Conservation (phyloP, 2,888 invertebrate species). For the Nemotelus nigrinus region DNA sequence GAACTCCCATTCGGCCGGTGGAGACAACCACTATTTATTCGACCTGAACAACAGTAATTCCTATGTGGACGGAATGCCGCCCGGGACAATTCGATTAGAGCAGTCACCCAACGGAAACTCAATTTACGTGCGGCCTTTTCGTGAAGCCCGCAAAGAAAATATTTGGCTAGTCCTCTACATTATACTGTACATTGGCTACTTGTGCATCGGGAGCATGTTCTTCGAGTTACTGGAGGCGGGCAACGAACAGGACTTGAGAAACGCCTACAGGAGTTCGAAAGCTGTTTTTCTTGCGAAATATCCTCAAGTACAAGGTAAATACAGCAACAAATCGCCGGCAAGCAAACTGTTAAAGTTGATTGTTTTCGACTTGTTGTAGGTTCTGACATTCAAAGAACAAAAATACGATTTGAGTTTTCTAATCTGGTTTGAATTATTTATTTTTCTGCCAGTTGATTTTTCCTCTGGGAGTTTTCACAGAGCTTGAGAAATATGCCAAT, state of each 20-base stretch:
- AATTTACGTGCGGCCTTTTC: conserved; percentile 13
- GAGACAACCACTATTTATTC: neutral
- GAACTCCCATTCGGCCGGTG: neutral
- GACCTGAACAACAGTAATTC: neutral
- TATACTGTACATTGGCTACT: conserved; percentile 70
- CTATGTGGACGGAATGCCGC: neutral
- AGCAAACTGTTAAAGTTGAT: no score
- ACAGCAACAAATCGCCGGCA: neutral
- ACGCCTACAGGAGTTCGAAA: conserved; percentile 67
- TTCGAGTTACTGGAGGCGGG: conserved; percentile 76
- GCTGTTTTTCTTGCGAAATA: conserved; percentile 69
- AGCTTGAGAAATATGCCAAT: no score
- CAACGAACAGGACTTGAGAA: conserved; percentile 68
- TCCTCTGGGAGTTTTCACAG: no score
- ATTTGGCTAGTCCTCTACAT: conserved; percentile 67
- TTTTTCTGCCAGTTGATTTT: no score
- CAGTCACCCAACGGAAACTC: conserved; percentile 1
- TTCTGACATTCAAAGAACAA: no score
- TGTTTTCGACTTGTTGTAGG: no score
- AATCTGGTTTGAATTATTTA: no score
- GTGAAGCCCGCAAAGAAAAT: conserved; percentile 48
- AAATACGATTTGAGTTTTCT: no score
- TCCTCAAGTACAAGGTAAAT: conserved; percentile 72
- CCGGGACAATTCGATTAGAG: neutral
- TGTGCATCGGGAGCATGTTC: conserved; percentile 74